Base-by-base conservation (phyloP, 2,888 invertebrate species). In the Drepana falcataria region DNA sequence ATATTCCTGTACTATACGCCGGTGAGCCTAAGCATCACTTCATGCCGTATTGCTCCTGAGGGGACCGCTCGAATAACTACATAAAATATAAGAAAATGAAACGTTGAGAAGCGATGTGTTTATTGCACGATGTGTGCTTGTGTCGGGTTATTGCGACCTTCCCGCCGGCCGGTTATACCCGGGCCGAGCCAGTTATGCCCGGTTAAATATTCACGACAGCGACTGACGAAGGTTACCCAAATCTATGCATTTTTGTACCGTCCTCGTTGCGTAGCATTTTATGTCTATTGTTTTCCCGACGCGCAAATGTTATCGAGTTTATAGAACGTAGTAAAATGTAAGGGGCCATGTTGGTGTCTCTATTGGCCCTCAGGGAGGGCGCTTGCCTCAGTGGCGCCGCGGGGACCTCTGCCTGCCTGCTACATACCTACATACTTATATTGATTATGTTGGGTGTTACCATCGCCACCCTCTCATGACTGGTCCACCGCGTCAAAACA, bases 161-260 rank as follows among this genome's bases (percentile, higher is more conserved):
- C 44, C 44, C 44, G 9, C 2, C 44, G 2, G 44, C 44, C 44
- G 44, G 44, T 6, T 9, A 44, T 44, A 9, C 44, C 44, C 44
- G 44, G 44, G 44, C 2, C 9, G 3, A 37, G 44, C 44, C 44
- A 9, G 44, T 40, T 6, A 44, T 44, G 44, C 44, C 44, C 49
- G 49, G 51, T 51, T 51, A 51, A 51, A 51, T 51, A 51, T 51
- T 37, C 51, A 51, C 41, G 51, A 40, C 40, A 34, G 34, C 51
- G 51, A 40, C 51, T 51, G 51, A 51, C 51, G 51, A 40, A 51
- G 51, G 51, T 51, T 40, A 33, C 49, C 35, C 21, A 51, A 51
- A 51, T 41, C 51, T 51, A 40, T 41, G 51, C 51, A 51, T 51
- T 51, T 49, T 51, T 51, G 44, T 9, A 9, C 9, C 44, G 9